These are phyloP conservation scores for Drosophila sp. DNA, from an alignment of 1,140 invertebrate species.

Conservation along the genomic window DNA sequence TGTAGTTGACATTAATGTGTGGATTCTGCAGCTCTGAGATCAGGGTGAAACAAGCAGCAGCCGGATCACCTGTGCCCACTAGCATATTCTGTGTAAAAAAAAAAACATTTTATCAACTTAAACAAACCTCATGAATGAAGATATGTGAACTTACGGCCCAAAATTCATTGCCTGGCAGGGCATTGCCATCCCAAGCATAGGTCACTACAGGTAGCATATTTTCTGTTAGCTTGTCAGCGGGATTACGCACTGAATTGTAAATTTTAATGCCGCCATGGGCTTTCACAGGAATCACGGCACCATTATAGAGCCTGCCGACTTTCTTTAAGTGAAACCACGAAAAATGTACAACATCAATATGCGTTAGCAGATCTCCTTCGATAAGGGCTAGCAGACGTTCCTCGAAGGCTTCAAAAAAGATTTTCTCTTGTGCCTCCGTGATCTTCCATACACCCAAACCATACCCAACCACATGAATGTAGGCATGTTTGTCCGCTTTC, in stretches of 20 bases:
- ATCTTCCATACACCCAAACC: slow-evolving; percentile 73
- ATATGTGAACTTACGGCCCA: slow-evolving; percentile 76
- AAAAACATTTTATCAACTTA: not conserved
- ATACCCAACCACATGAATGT: slow-evolving; percentile 71
- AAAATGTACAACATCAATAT: slow-evolving; percentile 75
- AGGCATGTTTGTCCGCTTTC: slow-evolving; percentile 51
- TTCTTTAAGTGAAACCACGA: slow-evolving; percentile 65
- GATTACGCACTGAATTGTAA: slow-evolving; percentile 57
- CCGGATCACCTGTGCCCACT: slow-evolving; percentile 85
- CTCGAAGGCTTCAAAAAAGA: slow-evolving; percentile 72
- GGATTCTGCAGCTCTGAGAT: slow-evolving; percentile 86
- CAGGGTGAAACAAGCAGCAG: slow-evolving; percentile 86
- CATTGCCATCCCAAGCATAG: slow-evolving; percentile 88
- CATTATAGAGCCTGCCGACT: slow-evolving; percentile 47
- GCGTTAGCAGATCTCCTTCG: slow-evolving; percentile 33
- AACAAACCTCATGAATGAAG: not conserved
- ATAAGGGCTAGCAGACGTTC: slow-evolving; percentile 59
- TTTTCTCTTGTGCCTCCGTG: slow-evolving; percentile 39
- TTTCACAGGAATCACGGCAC: slow-evolving; percentile 34
- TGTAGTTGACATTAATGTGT: slow-evolving; percentile 84
- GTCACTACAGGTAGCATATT: slow-evolving; percentile 84
- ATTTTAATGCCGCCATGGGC: slow-evolving; percentile 58
- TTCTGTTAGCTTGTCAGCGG: slow-evolving; percentile 56
- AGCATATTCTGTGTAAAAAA: not conserved
- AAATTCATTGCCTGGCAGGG: slow-evolving; percentile 87